Evolutionary conservation across 2,113 vertebrate species (phyloP).

Genomic region (Cephalopterus ornatus): DNA sequence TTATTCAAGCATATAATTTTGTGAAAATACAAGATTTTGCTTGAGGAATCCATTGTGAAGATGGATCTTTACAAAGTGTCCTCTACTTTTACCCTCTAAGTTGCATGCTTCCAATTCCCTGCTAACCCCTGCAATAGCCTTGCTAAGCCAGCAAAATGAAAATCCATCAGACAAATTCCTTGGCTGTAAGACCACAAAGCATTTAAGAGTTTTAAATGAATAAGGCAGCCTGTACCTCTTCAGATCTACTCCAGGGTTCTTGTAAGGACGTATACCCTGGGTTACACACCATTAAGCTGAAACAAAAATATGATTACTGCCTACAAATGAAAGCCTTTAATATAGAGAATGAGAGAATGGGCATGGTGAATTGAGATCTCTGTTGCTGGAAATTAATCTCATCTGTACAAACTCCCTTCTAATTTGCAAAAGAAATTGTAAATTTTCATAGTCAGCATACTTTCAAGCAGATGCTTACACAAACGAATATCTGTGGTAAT

Average conservation of each 20-base stretch:
- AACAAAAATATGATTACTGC: neutral
- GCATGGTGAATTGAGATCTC: neutral
- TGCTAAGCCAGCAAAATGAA: neutral
- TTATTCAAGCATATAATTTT: neutral
- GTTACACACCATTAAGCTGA: neutral
- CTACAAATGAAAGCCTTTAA: neutral
- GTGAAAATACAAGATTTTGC: neutral
- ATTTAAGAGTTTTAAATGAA: neutral
- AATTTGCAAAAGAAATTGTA: neutral
- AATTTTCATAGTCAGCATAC: neutral
- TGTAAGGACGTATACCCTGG: neutral
- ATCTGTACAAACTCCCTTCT: neutral
- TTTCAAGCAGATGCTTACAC: neutral
- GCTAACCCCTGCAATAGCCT: neutral
- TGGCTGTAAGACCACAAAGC: neutral
- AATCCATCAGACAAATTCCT: neutral
- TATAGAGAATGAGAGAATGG: neutral
- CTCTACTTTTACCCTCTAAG: neutral
- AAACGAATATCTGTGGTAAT: neutral
- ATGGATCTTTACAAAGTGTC: neutral
- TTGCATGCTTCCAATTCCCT: neutral
- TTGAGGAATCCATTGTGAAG: neutral
- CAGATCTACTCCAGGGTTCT: neutral
- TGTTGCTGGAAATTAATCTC: neutral
- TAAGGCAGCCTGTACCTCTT: neutral